Evolutionary conservation across 2,797 vertebrate species (phyloP).

Genomic region (Microcaecilia unicolor): DNA sequence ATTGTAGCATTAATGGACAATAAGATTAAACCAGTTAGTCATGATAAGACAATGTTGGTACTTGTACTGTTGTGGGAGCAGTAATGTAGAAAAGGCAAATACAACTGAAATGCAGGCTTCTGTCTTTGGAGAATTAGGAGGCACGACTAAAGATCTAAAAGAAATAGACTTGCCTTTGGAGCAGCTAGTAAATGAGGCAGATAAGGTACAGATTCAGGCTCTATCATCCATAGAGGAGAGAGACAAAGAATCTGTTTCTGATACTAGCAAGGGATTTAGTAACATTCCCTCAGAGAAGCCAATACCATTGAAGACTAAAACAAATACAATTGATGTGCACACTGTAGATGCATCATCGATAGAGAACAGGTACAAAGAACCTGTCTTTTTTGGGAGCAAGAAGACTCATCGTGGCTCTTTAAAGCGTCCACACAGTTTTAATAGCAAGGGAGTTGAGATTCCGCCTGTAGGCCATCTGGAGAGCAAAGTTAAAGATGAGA

Average conservation of each 20-base stretch:
- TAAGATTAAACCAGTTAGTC: not conserved
- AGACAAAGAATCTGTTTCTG: not conserved
- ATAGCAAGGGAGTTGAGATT: not conserved
- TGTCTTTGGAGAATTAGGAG: not conserved
- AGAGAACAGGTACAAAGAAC: not conserved
- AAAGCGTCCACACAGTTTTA: not conserved
- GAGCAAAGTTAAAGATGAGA: not conserved
- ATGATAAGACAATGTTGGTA: not conserved
- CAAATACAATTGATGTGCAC: not conserved
- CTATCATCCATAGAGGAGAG: not conserved
- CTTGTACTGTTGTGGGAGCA: no score
- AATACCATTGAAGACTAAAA: no score
- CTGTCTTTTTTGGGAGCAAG: not conserved
- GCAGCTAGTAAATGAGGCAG: not conserved
- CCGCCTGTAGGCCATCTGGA: no score
- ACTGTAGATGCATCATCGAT: accelerated
- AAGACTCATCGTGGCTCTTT: not conserved
- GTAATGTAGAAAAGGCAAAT: no score
- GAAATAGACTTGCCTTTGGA: not conserved
- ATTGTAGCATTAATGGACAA: no score
- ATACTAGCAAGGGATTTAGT: not conserved
- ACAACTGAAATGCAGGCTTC: not conserved
- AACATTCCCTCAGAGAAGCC: no score
- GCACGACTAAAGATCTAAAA: not conserved
- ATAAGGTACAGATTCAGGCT: not conserved